A percentile compares a stretch with the other conserved stretches of the same genome.
Conservation (phyloP, 2,888 invertebrate genomes). For the Nesidiocoris tenuis region DNA sequence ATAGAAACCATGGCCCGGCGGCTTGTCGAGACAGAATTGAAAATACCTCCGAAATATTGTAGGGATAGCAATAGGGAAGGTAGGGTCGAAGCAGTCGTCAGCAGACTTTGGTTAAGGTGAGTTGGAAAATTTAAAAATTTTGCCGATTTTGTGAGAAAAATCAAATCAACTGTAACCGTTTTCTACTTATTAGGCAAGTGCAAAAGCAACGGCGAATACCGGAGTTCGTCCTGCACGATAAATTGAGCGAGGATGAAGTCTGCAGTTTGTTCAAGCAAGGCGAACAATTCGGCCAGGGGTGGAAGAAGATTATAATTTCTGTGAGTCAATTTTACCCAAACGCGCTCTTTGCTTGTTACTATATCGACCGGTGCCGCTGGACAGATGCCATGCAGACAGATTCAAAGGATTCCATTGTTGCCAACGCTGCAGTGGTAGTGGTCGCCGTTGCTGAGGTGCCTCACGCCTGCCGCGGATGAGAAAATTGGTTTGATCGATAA, state of each 20-base stretch:
- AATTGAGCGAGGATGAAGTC: slow-evolving; percentile 57
- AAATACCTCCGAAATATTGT: slow-evolving; percentile 67
- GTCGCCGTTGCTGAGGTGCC: too few species aligned
- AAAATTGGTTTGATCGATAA: too few species aligned
- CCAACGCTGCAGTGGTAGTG: too few species aligned
- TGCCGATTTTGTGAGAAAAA: not conserved
- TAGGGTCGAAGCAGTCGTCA: slow-evolving; percentile 62
- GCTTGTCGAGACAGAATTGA: slow-evolving; percentile 12
- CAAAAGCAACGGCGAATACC: slow-evolving; percentile 57
- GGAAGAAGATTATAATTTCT: slow-evolving; percentile 56
- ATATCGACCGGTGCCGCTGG: too few species aligned
- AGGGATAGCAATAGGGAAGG: slow-evolving; percentile 60
- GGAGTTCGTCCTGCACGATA: slow-evolving; percentile 57
- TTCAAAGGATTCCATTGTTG: too few species aligned
- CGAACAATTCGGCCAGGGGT: slow-evolving; percentile 56
- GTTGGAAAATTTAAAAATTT: slow-evolving; percentile 1
- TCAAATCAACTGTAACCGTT: not conserved
- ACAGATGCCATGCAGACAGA: too few species aligned
- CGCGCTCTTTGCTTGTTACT: too few species aligned
- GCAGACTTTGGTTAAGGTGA: slow-evolving; percentile 52
- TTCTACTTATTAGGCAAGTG: slow-evolving; percentile 56
- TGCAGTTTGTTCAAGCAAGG: slow-evolving; percentile 58
- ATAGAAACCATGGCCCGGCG: not conserved
- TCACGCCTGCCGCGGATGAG: too few species aligned
- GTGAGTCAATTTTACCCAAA: slow-evolving; percentile 52